These are phyloP conservation scores for Pygmarrhopalites habei DNA, from an alignment of 1,140 invertebrate genomes.

Conservation along the genomic window DNA sequence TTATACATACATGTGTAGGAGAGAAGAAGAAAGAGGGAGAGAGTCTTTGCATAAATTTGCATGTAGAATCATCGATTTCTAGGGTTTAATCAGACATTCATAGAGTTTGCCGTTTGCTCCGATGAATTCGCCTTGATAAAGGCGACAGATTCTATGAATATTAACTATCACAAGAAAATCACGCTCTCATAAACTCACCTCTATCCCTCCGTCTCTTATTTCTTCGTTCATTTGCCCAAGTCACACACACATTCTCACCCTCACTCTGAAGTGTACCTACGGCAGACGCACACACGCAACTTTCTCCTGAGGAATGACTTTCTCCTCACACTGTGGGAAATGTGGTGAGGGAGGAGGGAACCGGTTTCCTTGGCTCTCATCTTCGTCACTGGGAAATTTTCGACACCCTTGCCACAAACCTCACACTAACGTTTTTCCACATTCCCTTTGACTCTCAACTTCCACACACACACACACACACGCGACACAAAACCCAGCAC, in stretches of 20 bases:
- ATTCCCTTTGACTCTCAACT: too few relatives aligned
- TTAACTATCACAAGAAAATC: slow-evolving; percentile 27
- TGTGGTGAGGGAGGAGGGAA: too few relatives aligned
- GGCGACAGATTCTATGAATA: slow-evolving; percentile 30
- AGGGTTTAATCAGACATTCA: slow-evolving; percentile 33
- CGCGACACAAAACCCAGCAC: too few relatives aligned
- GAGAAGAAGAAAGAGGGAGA: not conserved
- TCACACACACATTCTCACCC: not conserved
- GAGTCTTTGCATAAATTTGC: slow-evolving; percentile 27
- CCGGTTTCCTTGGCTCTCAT: not conserved
- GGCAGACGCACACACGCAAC: not conserved
- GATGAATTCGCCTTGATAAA: slow-evolving; percentile 31
- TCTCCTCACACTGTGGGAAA: not conserved
- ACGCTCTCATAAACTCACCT: slow-evolving; percentile 20
- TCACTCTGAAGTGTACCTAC: not conserved
- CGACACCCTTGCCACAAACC: too few relatives aligned
- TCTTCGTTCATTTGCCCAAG: not conserved
- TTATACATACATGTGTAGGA: not conserved
- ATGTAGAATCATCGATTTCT: slow-evolving; percentile 32
- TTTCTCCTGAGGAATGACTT: not conserved
- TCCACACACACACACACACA: too few relatives aligned
- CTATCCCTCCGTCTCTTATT: not conserved
- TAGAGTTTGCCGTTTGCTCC: slow-evolving; percentile 13
- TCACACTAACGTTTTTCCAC: too few relatives aligned
- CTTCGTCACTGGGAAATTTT: too few relatives aligned